Percentiles rank a stretch among this genome's conserved stretches.
These are phyloP conservation scores for Arenaria interpres DNA, from an alignment of 2,113 vertebrate species.

Conservation along the genomic window DNA sequence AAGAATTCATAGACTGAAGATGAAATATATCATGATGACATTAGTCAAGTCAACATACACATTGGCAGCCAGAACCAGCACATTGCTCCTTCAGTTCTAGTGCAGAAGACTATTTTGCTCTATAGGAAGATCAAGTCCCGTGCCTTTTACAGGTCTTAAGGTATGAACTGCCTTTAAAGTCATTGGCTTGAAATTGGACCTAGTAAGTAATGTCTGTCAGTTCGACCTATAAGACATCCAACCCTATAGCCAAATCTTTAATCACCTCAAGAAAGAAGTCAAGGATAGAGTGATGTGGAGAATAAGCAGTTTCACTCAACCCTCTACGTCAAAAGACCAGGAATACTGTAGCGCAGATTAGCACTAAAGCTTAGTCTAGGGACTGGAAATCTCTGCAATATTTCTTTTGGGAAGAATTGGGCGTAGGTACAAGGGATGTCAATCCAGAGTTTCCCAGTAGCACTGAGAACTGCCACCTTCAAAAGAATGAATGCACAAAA, in stretches of 20 bases:
- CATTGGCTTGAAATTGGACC: background rate
- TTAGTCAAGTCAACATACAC: background rate
- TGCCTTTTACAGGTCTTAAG: background rate
- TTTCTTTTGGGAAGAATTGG: background rate
- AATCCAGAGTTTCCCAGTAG: background rate
- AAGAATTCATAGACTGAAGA: background rate
- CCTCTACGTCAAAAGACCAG: background rate
- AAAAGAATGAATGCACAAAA: conserved; percentile 7
- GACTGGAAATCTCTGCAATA: background rate
- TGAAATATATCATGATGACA: background rate
- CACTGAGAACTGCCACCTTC: background rate
- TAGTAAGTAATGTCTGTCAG: background rate
- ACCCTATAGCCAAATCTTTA: background rate
- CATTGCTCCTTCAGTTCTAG: background rate
- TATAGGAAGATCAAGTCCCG: background rate
- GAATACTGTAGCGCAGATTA: background rate
- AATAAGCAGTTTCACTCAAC: background rate
- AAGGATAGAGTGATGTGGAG: background rate
- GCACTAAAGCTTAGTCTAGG: background rate
- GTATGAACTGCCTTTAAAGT: background rate
- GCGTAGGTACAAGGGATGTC: background rate
- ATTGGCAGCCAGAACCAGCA: background rate
- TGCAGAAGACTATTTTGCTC: background rate
- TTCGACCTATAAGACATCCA: background rate
- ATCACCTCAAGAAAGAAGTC: background rate